These are phyloP conservation scores for Lepidochrysops patricia DNA, from an alignment of 2,888 invertebrate genomes.

Conservation along the genomic window DNA sequence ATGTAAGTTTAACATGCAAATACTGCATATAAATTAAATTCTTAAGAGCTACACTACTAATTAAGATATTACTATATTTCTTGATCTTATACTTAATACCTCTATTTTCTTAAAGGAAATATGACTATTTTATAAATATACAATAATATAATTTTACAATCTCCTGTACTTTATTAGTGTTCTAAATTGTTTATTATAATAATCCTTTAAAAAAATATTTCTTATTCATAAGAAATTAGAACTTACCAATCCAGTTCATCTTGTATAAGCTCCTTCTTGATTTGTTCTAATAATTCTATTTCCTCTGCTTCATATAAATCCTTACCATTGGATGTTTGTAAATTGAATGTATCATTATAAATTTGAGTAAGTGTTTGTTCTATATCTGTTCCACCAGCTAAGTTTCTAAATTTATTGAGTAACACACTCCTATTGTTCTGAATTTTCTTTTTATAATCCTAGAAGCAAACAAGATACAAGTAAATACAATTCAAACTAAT, in stretches of 20 bases:
- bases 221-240: not conserved
- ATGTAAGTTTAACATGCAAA: too few relatives aligned
- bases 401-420: conserved; percentile 48
- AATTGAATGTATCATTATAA: conserved; percentile 49
- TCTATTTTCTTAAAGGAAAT: too few relatives aligned
- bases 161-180: too few relatives aligned
- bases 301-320: conserved; percentile 43
- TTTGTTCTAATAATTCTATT: conserved; percentile 43
- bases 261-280: conserved; percentile 55
- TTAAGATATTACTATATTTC: not conserved
- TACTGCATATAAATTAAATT: too few relatives aligned
- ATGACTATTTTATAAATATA: too few relatives aligned
- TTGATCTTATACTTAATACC: too few relatives aligned
- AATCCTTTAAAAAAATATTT: too few relatives aligned
- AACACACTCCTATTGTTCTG: conserved; percentile 53
- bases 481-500: not conserved
- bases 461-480: conserved; percentile 23
- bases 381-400: conserved; percentile 38
- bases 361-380: conserved; percentile 45
- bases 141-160: too few relatives aligned
- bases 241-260: conserved; percentile 59
- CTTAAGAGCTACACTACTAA: too few relatives aligned
- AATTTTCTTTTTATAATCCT: conserved; percentile 59
- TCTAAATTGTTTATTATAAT: too few relatives aligned
- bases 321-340: conserved; percentile 23